A percentile compares a stretch with the other conserved stretches of the same genome.
Evolutionary conservation across 2,113 vertebrate species (phyloP).

Genomic region (Anguilla rostrata): DNA sequence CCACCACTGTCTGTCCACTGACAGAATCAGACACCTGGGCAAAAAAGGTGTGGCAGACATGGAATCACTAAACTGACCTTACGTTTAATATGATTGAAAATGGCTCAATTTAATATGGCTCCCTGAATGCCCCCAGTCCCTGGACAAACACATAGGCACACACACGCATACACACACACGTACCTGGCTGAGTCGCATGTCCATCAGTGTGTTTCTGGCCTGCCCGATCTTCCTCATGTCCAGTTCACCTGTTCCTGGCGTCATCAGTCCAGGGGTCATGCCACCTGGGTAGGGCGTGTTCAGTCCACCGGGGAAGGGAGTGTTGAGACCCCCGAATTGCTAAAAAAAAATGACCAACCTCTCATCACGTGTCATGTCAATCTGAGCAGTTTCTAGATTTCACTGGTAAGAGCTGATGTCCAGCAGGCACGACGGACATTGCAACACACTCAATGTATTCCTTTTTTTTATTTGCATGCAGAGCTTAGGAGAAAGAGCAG

Average conservation of each 20-base stretch:
- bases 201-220: conserved; percentile 97
- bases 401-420: background rate
- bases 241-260: conserved; percentile 89
- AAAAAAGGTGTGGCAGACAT: background rate
- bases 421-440: background rate
- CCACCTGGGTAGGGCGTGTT: conserved; percentile 93
- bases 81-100: background rate
- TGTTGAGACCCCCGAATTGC: conserved; percentile 78
- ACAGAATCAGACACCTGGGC: conserved; percentile 93
- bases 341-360: conserved; percentile 38
- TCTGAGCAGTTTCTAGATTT: background rate
- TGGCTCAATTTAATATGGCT: background rate
- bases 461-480: background rate
- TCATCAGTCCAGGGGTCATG: conserved; percentile 95
- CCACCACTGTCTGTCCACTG: conserved; percentile 96
- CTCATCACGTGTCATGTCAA: background rate
- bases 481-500: background rate
- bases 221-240: conserved; percentile 99
- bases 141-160: no score
- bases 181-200: conserved; percentile 98
- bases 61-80: background rate
- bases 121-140: no score
- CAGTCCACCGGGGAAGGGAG: conserved; percentile 81
- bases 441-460: background rate
- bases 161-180: background rate